Evolutionary conservation across 2,797 vertebrate genomes (phyloP).

Genomic region (Rhadinocentrus ornatus): DNA sequence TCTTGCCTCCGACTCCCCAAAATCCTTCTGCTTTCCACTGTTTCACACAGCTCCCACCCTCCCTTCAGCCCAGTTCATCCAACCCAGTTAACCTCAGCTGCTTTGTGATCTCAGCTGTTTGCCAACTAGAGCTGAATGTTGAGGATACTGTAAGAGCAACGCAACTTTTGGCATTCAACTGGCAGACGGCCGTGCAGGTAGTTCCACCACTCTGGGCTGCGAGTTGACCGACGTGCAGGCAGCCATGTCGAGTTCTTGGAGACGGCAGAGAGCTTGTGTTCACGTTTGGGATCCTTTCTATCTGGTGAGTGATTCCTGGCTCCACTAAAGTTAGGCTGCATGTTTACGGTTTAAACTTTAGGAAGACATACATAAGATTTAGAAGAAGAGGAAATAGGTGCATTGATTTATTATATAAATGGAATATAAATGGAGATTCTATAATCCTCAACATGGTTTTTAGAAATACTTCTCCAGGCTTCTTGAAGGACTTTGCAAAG

Average conservation of each 20-base stretch:
- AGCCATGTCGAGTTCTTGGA: slow-evolving; percentile 25
- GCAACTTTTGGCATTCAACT: background rate
- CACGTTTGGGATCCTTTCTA: slow-evolving; percentile 39
- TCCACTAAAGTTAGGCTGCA: background rate
- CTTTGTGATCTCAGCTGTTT: slow-evolving; percentile 40
- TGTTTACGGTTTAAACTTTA: no score
- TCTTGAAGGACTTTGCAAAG: no score
- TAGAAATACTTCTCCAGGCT: no score
- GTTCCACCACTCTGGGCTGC: background rate
- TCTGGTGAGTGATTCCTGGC: slow-evolving; percentile 44
- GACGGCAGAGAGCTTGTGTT: slow-evolving; percentile 33
- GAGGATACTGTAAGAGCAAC: background rate
- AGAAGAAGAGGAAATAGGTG: no score
- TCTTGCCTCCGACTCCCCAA: background rate
- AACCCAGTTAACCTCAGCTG: slow-evolving; percentile 40
- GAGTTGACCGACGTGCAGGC: background rate
- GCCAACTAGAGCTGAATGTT: slow-evolving; percentile 1
- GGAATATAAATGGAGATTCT: no score
- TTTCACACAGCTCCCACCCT: slow-evolving; percentile 26
- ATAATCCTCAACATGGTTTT: no score
- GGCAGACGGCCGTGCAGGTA: slow-evolving; percentile 26
- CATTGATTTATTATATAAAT: no score
- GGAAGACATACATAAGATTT: no score
- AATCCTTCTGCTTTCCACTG: slow-evolving; percentile 5
- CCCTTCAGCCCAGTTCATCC: slow-evolving; percentile 27